phyloP scores from a whole-genome alignment of 2,888 invertebrate genomes.

The Altica lythri region DNA sequence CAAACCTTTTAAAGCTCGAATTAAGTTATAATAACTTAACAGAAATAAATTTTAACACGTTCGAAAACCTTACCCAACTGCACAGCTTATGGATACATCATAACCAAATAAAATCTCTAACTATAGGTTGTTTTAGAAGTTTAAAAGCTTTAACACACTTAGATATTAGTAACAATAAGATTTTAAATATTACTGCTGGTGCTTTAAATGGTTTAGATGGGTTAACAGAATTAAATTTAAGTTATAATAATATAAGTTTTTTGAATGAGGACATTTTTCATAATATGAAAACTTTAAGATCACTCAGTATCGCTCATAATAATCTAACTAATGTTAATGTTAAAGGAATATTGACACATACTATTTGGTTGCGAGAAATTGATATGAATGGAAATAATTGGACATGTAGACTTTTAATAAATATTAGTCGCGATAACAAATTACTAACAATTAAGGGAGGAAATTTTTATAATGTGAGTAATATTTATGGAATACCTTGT shows the following conservation, averaged over 20 bases:
- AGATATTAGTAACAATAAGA: conserved; percentile 26
- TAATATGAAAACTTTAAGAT: conserved; percentile 17
- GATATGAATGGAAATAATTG: conserved; percentile 29
- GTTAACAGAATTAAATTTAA: conserved; percentile 22
- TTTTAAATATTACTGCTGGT: conserved; percentile 19
- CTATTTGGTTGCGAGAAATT: conserved; percentile 24
- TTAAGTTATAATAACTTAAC: conserved; percentile 23
- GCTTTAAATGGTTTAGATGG: conserved; percentile 19
- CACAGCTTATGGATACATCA: conserved; percentile 15
- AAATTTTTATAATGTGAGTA: conserved; percentile 27
- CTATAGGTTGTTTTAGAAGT: conserved; percentile 28
- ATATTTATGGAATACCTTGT: conserved; percentile 30
- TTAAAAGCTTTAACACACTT: conserved; percentile 14
- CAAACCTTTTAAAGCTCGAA: conserved; percentile 18
- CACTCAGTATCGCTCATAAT: conserved; percentile 28
- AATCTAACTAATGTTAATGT: conserved; percentile 26
- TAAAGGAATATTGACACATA: conserved; percentile 16
- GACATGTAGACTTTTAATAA: conserved; percentile 23
- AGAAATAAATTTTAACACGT: conserved; percentile 23
- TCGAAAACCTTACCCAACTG: conserved; percentile 12
- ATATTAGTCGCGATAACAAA: conserved; percentile 18
- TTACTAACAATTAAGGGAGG: conserved; percentile 11
- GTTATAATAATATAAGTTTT: conserved; percentile 22
- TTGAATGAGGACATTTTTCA: conserved; percentile 31
- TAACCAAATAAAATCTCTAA: conserved; percentile 23